Conservation (phyloP, 2,888 invertebrate species). For the Pheosia tremula region DNA sequence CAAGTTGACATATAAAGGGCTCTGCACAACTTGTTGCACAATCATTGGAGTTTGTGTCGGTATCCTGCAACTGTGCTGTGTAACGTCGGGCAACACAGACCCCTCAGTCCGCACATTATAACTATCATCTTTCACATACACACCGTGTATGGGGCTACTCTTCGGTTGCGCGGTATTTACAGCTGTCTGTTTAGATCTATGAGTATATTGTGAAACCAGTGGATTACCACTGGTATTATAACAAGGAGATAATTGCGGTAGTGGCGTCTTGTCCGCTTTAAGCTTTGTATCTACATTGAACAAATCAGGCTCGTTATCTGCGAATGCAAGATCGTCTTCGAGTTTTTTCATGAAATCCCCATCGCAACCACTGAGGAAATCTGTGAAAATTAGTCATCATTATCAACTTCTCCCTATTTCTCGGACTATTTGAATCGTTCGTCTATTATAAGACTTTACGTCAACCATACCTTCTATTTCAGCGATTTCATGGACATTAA, state of each 20-base stretch:
- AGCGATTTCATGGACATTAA: constrained; percentile 87
- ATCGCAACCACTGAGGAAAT: constrained; percentile 87
- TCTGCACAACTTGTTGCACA: constrained; percentile 73
- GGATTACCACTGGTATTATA: constrained; percentile 67
- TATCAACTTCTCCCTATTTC: not conserved
- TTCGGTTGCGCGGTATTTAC: constrained; percentile 50
- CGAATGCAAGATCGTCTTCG: constrained; percentile 72
- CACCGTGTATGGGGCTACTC: constrained; percentile 60
- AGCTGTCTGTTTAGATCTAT: constrained; percentile 44
- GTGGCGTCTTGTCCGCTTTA: constrained; percentile 52
- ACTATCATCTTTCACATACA: constrained; percentile 61
- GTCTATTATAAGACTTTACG: constrained; percentile 6
- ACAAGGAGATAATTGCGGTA: constrained; percentile 64
- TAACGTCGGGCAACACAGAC: constrained; percentile 59
- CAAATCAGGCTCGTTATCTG: constrained; percentile 61
- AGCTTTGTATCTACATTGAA: constrained; percentile 64
- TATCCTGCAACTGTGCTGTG: constrained; percentile 57
- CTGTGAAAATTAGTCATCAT: constrained; percentile 56
- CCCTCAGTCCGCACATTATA: constrained; percentile 61
- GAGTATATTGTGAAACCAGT: constrained; percentile 68
- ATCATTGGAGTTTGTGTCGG: constrained; percentile 66
- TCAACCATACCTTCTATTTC: constrained; percentile 87
- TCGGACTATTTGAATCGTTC: constrained; percentile 1
- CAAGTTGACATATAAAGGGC: constrained; percentile 74
- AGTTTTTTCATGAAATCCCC: constrained; percentile 85